These are phyloP conservation scores for Hydrochoerus hydrochaeris DNA, from an alignment of 2,113 vertebrate genomes.

Conservation along the genomic window DNA sequence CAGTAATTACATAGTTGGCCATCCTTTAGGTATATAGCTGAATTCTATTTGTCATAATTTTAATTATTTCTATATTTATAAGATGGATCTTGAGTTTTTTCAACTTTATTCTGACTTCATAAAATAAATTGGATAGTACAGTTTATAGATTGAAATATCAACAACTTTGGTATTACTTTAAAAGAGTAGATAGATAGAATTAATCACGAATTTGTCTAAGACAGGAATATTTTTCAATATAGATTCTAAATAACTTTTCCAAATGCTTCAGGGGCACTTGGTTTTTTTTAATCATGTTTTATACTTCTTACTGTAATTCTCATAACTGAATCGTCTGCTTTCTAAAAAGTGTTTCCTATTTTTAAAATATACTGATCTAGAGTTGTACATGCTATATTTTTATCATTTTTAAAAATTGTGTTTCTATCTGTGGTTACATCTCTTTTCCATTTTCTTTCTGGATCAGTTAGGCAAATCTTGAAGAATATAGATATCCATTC, in stretches of 20 bases:
- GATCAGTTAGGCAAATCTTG: background rate
- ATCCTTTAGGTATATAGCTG: background rate
- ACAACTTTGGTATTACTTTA: background rate
- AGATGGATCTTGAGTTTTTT: background rate
- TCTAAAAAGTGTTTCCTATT: constrained; percentile 11
- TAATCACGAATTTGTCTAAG: background rate
- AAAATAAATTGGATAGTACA: background rate
- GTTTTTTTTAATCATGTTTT: constrained; percentile 1
- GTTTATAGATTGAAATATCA: background rate
- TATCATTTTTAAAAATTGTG: background rate
- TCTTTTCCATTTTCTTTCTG: background rate
- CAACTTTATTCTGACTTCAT: background rate
- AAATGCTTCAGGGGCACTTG: background rate
- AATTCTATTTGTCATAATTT: constrained; percentile 19
- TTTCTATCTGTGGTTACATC: background rate
- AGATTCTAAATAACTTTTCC: background rate
- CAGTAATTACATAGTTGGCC: background rate
- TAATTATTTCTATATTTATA: background rate
- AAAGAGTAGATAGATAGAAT: background rate
- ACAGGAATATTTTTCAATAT: background rate
- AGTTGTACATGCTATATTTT: background rate
- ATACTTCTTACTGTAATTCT: background rate
- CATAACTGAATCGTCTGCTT: background rate
- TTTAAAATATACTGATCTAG: constrained; percentile 1
- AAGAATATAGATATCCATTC: background rate